Evolutionary conservation across 2,888 invertebrate genomes (phyloP).

Genomic region (Anarsia innoxiella): DNA sequence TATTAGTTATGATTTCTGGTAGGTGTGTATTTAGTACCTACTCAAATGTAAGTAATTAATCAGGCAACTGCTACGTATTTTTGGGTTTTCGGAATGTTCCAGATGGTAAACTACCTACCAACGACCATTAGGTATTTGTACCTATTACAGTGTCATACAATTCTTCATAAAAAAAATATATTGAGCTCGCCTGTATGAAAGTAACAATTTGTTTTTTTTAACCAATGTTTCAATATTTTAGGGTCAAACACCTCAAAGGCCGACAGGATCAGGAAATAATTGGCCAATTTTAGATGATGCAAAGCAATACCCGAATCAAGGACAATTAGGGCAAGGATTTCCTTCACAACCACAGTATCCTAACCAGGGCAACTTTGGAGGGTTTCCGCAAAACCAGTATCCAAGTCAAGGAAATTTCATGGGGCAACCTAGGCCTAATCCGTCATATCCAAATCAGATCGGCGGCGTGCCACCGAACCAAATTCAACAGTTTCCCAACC

Average conservation of each 20-base stretch:
- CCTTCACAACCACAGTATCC: constrained; percentile 6
- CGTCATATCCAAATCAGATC: background rate
- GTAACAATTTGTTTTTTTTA: no score
- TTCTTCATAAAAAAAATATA: no score
- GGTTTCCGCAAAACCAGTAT: background rate
- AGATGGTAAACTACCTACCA: no score
- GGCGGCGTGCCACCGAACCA: no score
- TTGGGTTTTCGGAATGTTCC: no score
- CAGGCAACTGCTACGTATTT: no score
- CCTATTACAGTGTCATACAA: no score
- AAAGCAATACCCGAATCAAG: constrained; percentile 17
- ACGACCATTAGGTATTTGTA: no score
- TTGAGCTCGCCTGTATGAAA: no score
- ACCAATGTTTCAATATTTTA: constrained; percentile 10
- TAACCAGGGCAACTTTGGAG: constrained; percentile 5
- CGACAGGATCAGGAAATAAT: constrained; percentile 9
- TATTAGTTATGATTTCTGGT: background rate
- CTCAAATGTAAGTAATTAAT: no score
- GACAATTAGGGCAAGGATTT: constrained; percentile 7
- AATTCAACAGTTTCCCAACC: no score
- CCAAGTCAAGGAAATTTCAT: constrained; percentile 13
- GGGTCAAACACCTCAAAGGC: constrained; percentile 6
- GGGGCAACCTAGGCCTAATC: background rate
- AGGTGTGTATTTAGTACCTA: background rate
- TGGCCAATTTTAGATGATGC: constrained; percentile 14